phyloP scores from a whole-genome alignment of 1,140 invertebrate genomes.

The Laodelphax striatellus region DNA sequence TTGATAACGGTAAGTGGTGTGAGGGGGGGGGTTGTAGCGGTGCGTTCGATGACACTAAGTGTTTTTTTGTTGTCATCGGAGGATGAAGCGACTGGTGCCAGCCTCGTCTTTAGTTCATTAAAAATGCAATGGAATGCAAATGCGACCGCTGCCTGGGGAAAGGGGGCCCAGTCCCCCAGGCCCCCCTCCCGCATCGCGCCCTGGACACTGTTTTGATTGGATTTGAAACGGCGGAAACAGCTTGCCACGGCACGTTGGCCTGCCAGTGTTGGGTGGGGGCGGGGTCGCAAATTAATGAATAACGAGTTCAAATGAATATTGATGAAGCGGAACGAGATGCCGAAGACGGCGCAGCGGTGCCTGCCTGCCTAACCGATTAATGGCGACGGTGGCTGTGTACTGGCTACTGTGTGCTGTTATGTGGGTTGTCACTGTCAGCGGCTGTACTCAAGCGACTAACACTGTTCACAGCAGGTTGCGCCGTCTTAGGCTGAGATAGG shows the following conservation, averaged over 20 bases:
- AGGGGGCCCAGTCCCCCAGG: no score
- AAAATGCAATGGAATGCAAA: conserved; percentile 4
- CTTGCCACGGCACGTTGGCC: not conserved
- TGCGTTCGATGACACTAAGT: no score
- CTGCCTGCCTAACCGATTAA: no score
- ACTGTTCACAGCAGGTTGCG: not conserved
- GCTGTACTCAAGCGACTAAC: not conserved
- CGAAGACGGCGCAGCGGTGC: no score
- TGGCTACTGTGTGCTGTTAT: not conserved
- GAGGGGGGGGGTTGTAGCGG: no score
- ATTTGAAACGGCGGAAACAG: not conserved
- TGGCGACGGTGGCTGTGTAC: no score
- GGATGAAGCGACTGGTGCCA: no score
- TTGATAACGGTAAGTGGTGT: no score
- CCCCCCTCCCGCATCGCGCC: not conserved
- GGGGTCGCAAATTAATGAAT: not conserved
- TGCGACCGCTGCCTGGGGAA: not conserved
- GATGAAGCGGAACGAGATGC: not conserved
- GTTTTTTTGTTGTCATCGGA: no score
- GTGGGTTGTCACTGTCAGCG: not conserved
- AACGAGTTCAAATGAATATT: conserved; percentile 4
- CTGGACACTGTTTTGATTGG: not conserved
- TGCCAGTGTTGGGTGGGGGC: no score
- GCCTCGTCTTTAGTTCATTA: not conserved
- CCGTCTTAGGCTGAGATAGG: no score